Base-by-base conservation (phyloP, 1,140 invertebrate species). In the Caenorhabditis remanei region DNA sequence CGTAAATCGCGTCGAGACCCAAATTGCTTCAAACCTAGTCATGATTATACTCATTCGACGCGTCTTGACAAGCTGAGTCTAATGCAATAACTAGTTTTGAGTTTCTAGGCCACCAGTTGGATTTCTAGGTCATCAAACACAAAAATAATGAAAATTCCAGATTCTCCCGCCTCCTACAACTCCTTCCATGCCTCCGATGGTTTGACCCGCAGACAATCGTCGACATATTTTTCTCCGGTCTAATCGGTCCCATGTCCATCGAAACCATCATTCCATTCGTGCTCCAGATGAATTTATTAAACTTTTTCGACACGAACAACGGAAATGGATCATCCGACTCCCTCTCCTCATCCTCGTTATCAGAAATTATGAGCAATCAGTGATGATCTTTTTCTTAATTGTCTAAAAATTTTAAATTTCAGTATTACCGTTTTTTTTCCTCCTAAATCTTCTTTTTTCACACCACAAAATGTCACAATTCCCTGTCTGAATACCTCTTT, bases 251-350 rank as follows among this genome's bases (percentile, higher is more conserved):
- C 92, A 95, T 97, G 86, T 96, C 96, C 93, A 96, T 98, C 86
- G 96, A 97, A 92, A 96, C 95, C 92, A 96, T 97, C 88, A 96
- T 98, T 93, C 97, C 97, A 85, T 97, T 96, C 92, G 96, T 98
- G 91, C 94, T 98, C 85, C 95, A 95, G 89, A 96, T 97, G 95
- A 95, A 95, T 63, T 56, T 91, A n/a, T 82, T 88, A 87, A 86
- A 53, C 14, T 83, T 91, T 21, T 91, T 91, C 85, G 88, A 90
- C 41, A 58, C 43, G 11, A 9, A 32, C 14, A 50, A 21, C 65
- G 71, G 71, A 40, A 40, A 46, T 19, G 41, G 6, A 8, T 41
- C 71, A 4, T 79, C 71, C n/a, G 71, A 79, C 21, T 19, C 43
- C 4, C 8, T 79, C 7, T 79, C 71, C 9, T 21, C 71, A 4